Evolutionary conservation across 2,113 vertebrate species (phyloP), one percentile per base, ranked within the genome.

Genomic region (Chaetodon auriga): DNA sequence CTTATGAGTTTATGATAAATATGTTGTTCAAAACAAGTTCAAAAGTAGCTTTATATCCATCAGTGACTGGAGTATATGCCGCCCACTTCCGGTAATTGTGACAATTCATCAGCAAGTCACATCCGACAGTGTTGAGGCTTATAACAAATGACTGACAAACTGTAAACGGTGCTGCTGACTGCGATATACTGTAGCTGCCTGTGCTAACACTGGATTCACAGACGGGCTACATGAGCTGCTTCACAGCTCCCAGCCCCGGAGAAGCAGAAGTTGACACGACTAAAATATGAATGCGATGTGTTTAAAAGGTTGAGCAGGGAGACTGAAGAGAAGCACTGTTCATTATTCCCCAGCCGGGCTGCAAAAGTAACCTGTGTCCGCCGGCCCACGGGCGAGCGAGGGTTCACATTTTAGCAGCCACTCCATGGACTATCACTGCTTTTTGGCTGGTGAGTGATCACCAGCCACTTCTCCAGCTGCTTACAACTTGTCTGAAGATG

Each of bases 231-330:
- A 14, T 61, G 57, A 61, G 70, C 43, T 36, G 35, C 36, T 53
- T 41, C 60, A 43, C 35, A 53, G 54, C 54, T 57, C 41, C 23
- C 8, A 46, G 21, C 7, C 38, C 16, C 16, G 25, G 54, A 49
- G 63, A 48, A 48, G 25, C 4, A 49, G 36, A 78, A 41, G 54
- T 49, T 49, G 57, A 61, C 45, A 25, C 8, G 4, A 60, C 35
- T 15, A n/a, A 61, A 45, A 63, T 55, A 18, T 46, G 0, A 48
- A 45, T 23, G 60, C 8, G 9, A 36, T 55, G 11, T 18, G 55
- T 78, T 68, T 19, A 53, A 64, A 71, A 1, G 12, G 58, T 71
- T 80, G n/a, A 60, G 45, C 64, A 3, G 13, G 19, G 46, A 30
- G 45, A 53, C 41, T 46, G 41, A 66, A 57, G 16, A 65, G 48